Base-by-base conservation (phyloP, 2,797 vertebrate species). In the Florisuga fusca region DNA sequence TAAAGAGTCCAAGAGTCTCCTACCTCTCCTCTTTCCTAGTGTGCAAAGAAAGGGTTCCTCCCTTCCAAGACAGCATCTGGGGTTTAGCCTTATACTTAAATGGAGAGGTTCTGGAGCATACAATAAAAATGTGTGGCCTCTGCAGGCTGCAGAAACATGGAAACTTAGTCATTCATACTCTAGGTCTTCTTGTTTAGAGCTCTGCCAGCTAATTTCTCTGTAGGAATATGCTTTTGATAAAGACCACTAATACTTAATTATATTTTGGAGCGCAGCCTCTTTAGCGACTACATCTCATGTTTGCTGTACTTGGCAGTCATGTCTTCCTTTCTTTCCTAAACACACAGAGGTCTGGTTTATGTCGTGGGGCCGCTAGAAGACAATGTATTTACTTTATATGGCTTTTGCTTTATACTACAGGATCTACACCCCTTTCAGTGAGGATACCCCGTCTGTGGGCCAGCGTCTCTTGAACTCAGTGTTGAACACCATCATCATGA, bases 381-480 rank as follows among this genome's bases (percentile, higher is more conserved):
- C 1, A 77, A 22, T 58, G 5, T 50, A 36, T 18, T 2, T 81
- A 29, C 46, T 84, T 88, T 10, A 23, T 21, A 16, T 16, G 62
- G 26, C 18, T 89, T 78, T 63, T 82, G 25, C 83, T 87, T 90
- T 86, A 29, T 63, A 34, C 88, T 38, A 7, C 97, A 99, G 99
- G 96, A 99, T 99, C 97, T 99, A 99, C 97, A 99, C 99, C 0
- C 99, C 99, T 1, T 99, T 99, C 97, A 98, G 98, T 0, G 99
- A 99, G 96, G 99, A 99, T 94, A 99, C 99, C 0, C 81, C 98
- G 0, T 98, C 98, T 0, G 98, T 99, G 48, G 99, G 99, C 66
- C 98, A 98, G 75, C 98, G 99, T 31, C 98, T 99, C 31, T 98
- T 99, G 93, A 98, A 99, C 97, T 99, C 99, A 0, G 97, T 99